Base-by-base conservation (phyloP, 2,113 vertebrate species). In the Parus major region DNA sequence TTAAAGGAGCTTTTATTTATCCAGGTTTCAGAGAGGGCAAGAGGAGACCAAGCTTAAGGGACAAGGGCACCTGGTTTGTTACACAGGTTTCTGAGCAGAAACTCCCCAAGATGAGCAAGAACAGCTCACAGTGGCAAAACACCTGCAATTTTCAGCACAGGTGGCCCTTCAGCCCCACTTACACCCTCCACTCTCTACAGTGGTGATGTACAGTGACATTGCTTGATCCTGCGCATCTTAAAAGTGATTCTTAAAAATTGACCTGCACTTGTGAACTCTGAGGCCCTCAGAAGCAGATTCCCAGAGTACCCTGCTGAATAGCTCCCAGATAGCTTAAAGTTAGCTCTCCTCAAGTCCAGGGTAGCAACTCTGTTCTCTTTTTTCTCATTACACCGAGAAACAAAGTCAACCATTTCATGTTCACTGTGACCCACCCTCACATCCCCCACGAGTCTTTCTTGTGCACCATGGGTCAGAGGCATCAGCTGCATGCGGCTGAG, bases 401-500 rank as follows among this genome's bases (percentile, higher is more conserved):
- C 33, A 36, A 84, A 63, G 29, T 59, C n/a, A 70, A 19, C 22
- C 3, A 11, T 82, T 50, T 29, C 6, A 12, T 7, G 13, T 25
- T 20, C 52, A 5, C 39, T 18, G 25, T 33, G 50, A n/a, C 39
- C 28, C 71, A 46, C 16, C 4, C 19, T 16, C 31, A 44, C 47
- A 23, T 22, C 5, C 6, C 36, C 42, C 47, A 36, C 0, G 0
- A 57, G 36, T 12, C 22, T 47, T 18, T 47, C 52, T 64, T 20
- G 0, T 2, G 12, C 6, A 2, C 33, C 29, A 44, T 31, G 28
- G n/a, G 46, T 36, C 65, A 44, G 55, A 77, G 29, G 27, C n/a
- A 4, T 23, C 55, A 47, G 70, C n/a, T 41, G 25, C 0, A 0
- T 56, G 61, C 0, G 7, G 29, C 4, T 0, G 0, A 44, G 27